These are phyloP conservation scores for Nannoperca australis DNA, from an alignment of 2,797 vertebrate species.

Conservation along the genomic window DNA sequence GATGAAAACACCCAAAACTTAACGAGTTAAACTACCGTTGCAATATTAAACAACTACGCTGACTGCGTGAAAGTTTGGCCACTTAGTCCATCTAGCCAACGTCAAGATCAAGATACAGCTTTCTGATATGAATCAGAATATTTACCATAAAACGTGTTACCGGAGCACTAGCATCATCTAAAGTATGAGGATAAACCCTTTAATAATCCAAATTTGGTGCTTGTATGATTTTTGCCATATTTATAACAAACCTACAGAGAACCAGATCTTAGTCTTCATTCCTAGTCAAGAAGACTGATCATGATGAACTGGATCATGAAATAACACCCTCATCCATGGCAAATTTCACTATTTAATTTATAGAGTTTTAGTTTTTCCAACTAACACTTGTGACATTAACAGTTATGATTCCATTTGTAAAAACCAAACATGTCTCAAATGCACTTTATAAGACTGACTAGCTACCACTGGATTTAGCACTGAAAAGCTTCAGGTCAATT, in stretches of 20 bases:
- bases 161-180: neutral
- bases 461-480: no score
- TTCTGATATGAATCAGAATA: neutral
- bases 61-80: neutral
- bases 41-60: neutral
- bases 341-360: neutral
- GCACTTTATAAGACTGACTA: no score
- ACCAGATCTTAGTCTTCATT: neutral
- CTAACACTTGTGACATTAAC: neutral
- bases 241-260: neutral
- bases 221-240: neutral
- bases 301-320: neutral
- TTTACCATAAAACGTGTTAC: neutral
- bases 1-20: slow-evolving; percentile 1
- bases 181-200: neutral
- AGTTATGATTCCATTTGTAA: neutral
- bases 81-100: neutral
- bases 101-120: neutral
- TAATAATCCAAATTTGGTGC: neutral
- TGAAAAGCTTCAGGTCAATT: no score
- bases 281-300: neutral
- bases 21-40: neutral
- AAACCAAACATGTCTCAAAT: no score
- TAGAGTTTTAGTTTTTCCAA: no score
- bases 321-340: neutral